Conservation (phyloP, 1,140 invertebrate genomes). For the Saxidomus purpurata region DNA sequence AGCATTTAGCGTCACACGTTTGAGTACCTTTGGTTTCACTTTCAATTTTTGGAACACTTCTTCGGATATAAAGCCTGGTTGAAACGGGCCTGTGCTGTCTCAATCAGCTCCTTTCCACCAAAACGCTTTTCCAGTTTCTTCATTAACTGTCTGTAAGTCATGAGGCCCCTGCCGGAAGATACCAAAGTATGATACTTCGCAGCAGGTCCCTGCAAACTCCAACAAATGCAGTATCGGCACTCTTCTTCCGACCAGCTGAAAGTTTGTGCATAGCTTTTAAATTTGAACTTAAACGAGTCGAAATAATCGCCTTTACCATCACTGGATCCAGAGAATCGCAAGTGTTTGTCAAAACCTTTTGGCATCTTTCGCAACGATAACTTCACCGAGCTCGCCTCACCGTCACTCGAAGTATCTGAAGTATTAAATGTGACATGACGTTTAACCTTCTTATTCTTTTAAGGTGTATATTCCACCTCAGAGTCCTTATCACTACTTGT, state of each 20-base stretch:
- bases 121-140: slow-evolving; percentile 60
- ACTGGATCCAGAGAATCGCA: background rate
- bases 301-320: slow-evolving; percentile 21
- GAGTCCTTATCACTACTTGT: background rate
- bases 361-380: slow-evolving; percentile 13
- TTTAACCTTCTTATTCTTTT: too few species aligned
- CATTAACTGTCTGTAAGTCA: slow-evolving; percentile 14
- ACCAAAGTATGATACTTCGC: slow-evolving; percentile 20
- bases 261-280: slow-evolving; percentile 12
- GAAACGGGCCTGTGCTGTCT: slow-evolving; percentile 60
- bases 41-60: background rate
- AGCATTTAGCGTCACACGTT: background rate
- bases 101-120: slow-evolving; percentile 43
- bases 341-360: slow-evolving; percentile 28
- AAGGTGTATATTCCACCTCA: too few species aligned
- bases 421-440: background rate
- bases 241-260: slow-evolving; percentile 27
- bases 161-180: background rate
- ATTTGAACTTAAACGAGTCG: slow-evolving; percentile 18
- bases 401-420: background rate
- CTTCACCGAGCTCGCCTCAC: background rate
- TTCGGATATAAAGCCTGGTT: slow-evolving; percentile 20
- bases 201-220: slow-evolving; percentile 19
- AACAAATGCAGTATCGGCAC: background rate
- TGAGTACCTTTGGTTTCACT: background rate